Base-by-base conservation (phyloP, 2,113 vertebrate genomes). In the Ptilorrhoa leucosticta region DNA sequence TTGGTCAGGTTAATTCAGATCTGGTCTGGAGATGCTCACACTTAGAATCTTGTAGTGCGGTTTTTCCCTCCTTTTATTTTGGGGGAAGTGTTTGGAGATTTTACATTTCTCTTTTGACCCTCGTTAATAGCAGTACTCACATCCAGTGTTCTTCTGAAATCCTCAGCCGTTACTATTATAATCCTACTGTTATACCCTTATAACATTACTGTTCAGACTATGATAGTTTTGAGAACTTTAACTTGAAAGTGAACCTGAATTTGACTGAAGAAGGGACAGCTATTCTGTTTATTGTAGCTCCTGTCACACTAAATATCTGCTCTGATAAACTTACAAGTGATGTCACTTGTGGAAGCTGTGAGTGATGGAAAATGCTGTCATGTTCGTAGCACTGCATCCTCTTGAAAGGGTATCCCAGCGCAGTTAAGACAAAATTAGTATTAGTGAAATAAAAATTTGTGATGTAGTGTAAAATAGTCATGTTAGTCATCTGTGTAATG, bases 61-160 rank as follows among this genome's bases (percentile, higher is more conserved):
- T 2, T 37, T 72, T 13, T 4, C 1, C 6, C 9, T 27, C 9
- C 2, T 28, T 51, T 40, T 30, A 33, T 7, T 56, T 11, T 14
- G 3, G 2, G 1, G 7, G 5, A 53, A 2, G 2, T 39, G 5
- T 35, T 83, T 57, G 5, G 5, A 16, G 4, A 9, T 65, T 73
- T 78, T 48, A 21, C 3, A 14, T 53, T 78, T 88, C 8, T 53
- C 2, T 84, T 90, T 75, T 73, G 28, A 28, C 5, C 7, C 1
- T 75, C 8, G 61, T 57, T 60, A 21, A 40, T 19, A 65, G 15
- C 8, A 42, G 6, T 24, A 24, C 9, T 69, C n/a, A 47, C 4
- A 18, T 7, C 14, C 10, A 57, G 7, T 20, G 7, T 57, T 82
- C 24, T 78, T 24, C 26, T 48, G 28, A 60, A 82, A 28, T 24